phyloP scores from a whole-genome alignment of 2,113 vertebrate species.

The Microcebus murinus region DNA sequence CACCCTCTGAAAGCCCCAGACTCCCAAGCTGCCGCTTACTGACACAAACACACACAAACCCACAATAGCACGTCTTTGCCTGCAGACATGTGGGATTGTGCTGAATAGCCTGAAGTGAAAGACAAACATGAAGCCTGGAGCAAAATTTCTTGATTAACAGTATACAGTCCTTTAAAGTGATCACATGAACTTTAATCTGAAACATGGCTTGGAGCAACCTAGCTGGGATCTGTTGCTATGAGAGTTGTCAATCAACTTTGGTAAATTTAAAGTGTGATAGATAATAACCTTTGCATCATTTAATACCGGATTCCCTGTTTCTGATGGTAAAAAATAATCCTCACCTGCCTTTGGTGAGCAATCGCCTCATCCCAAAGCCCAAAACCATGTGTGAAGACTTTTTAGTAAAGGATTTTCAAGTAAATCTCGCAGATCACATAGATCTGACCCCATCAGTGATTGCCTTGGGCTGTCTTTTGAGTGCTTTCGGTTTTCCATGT shows the following conservation, averaged over 20 bases:
- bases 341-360: slow-evolving; percentile 86
- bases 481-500: slow-evolving; percentile 88
- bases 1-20: background rate
- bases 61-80: background rate
- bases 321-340: slow-evolving; percentile 90
- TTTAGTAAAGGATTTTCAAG: slow-evolving; percentile 91
- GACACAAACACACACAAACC: background rate
- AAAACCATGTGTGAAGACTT: slow-evolving; percentile 85
- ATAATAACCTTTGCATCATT: slow-evolving; percentile 91
- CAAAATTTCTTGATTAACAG: slow-evolving; percentile 83
- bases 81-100: slow-evolving; percentile 12
- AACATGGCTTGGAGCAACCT: slow-evolving; percentile 84
- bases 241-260: slow-evolving; percentile 88
- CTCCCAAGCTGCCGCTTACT: background rate
- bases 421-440: slow-evolving; percentile 91
- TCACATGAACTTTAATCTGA: slow-evolving; percentile 84
- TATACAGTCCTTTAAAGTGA: slow-evolving; percentile 81
- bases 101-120: slow-evolving; percentile 82
- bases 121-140: slow-evolving; percentile 83
- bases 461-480: slow-evolving; percentile 88
- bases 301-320: slow-evolving; percentile 91
- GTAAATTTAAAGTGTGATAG: slow-evolving; percentile 91
- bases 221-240: slow-evolving; percentile 83
- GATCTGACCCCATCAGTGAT: slow-evolving; percentile 88
- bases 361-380: slow-evolving; percentile 88